Evolutionary conservation across 1,140 invertebrate species (phyloP), one percentile per base, ranked within the genome.

Genomic region (Lasaia peninsularis): DNA sequence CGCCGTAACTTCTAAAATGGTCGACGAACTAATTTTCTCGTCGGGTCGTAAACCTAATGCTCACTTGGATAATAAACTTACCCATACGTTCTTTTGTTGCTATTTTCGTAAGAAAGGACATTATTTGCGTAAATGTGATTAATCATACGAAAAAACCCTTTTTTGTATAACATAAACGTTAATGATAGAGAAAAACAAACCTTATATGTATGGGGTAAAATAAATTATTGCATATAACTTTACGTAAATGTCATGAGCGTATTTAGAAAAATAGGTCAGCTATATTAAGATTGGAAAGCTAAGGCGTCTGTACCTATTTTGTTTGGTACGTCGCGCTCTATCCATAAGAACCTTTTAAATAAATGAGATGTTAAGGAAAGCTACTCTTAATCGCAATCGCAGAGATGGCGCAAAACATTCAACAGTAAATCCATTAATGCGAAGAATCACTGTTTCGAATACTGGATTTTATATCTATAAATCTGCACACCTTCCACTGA

Each of bases 61-160:
- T 44, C 40, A 18, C 16, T 44, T 44, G 40, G 40, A 44, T 20
- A 44, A 44, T 44, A 44, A 20, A 44, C 40, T 20, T 20, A 1
- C 40, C 40, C 40, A 33, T 32, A 18, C 24, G 24, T 18, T 44
- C 52, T 49, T 61, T 67, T 58, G 56, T 61, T 52, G 61, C 60
- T 69, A 63, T 63, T 63, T 63, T 57, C 52, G 57, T 61, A 52
- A 50, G 31, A 52, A 55, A 51, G 61, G 62, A 56, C 63, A 52
- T 65, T 69, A 65, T 69, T 67, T 66, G 58, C 63, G 61, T 66
- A 63, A 69, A 62, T 65, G 67, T 69, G 67, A 69, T 69, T 69
- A 69, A 69, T 65, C 67, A 66, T 58, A 69, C 54, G 66, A 57
- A 65, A 62, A 57, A 65, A 60, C 62, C 58, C 58, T 61, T 62